Evolutionary conservation across 2,113 vertebrate genomes (phyloP).

Genomic region (Microcebus jonahi): DNA sequence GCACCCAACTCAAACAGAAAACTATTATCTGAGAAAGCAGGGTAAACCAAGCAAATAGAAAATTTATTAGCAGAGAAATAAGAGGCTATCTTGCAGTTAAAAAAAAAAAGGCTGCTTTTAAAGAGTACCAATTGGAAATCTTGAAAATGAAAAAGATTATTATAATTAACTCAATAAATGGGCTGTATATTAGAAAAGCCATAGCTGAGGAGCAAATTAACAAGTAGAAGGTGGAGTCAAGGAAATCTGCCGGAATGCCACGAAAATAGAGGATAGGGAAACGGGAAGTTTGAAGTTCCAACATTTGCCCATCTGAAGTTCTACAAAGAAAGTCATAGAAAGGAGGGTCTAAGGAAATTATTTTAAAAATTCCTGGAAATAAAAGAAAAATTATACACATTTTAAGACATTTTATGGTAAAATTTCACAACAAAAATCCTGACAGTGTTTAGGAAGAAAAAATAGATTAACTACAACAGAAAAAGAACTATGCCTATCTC

Average conservation of each 20-base stretch:
- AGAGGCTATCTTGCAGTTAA: not conserved
- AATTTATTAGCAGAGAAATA: not conserved
- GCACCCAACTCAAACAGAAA: not conserved
- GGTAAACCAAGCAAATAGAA: conserved; percentile 33
- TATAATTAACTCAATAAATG: not conserved
- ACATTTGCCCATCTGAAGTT: not conserved
- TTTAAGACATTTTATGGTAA: not conserved
- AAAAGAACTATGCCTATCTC: conserved; percentile 18
- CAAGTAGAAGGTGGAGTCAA: not conserved
- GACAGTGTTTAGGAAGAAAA: not conserved
- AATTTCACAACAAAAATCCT: conserved; percentile 15
- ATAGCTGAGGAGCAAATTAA: not conserved
- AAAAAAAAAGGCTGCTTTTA: not conserved
- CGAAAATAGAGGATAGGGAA: not conserved
- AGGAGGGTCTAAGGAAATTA: not conserved
- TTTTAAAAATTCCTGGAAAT: not conserved
- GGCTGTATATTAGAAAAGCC: not conserved
- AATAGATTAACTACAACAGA: not conserved
- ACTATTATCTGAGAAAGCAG: conserved; percentile 8
- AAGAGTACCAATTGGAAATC: conserved; percentile 1
- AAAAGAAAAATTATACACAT: not conserved
- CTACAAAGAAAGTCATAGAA: conserved; percentile 30
- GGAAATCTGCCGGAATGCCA: not conserved
- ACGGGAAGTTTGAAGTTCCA: not conserved
- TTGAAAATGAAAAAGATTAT: not conserved